Evolutionary conservation across 2,113 vertebrate genomes (phyloP), one percentile per base, ranked within the genome.

Genomic region (Hemiprocne comata): DNA sequence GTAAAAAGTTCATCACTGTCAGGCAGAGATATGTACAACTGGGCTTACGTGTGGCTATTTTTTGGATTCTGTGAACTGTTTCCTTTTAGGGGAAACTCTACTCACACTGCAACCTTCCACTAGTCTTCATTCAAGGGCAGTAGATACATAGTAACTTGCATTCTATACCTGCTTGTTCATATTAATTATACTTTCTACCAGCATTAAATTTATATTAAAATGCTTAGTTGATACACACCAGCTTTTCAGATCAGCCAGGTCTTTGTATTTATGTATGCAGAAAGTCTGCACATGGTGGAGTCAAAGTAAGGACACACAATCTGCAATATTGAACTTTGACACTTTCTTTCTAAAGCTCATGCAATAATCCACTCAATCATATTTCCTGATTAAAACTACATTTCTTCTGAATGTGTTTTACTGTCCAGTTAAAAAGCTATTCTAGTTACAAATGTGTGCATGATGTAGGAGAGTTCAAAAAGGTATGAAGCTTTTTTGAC

Each of bases 41-140:
- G 66, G 91, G 58, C 57, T 96, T 92, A 84, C 34, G 8, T 42
- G 8, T 87, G 87, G 84, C 90, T 95, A 93, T 66, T 93, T 97
- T 96, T 91, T 95, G 25, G 70, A 79, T 84, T 93, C 92, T 90
- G 48, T 94, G 96, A 97, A 97, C 74, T 94, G 62, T 94, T 96
- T 95, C 94, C 95, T 97, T 97, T 97, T 97, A 97, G 69, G 93
- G 95, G 13, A 96, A 94, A 74, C 75, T 95, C 58, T 62, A 57
- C 70, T 96, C 88, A 89, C 64, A 87, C 16, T 29, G 18, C 29
- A 95, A 77, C 94, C 62, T 96, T 84, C 40, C n/a, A 91, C 71
- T 94, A 44, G 75, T 67, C 26, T 88, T 89, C 44, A 73, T 80
- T 94, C 46, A 76, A n/a, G 15, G 36, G 64, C 81, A 38, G 51